Percentiles rank a stretch among this genome's conserved stretches.
Conservation (phyloP, 2,113 vertebrate species). For the Amphiprion ocellaris region DNA sequence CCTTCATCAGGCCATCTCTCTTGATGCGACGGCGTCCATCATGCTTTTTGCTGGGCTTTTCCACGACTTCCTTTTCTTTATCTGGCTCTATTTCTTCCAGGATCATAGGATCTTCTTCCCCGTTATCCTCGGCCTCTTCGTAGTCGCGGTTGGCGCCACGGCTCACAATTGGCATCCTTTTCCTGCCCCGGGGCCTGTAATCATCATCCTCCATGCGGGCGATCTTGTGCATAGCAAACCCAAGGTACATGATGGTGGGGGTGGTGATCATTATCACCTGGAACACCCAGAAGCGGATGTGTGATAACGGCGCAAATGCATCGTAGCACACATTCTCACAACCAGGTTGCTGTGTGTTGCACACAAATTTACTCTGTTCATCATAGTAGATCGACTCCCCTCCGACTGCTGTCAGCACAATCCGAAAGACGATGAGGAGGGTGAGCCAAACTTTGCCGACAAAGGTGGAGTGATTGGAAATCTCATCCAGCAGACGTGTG, state of each 20-base stretch:
- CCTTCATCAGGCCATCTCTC: conserved; percentile 91
- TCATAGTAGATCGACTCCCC: conserved; percentile 95
- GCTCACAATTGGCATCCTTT: conserved; percentile 85
- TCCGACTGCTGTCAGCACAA: conserved; percentile 91
- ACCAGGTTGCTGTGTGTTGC: conserved; percentile 92
- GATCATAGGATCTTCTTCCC: conserved; percentile 94
- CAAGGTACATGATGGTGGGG: conserved; percentile 91
- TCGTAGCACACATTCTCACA: conserved; percentile 96
- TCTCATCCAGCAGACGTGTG: conserved; percentile 92
- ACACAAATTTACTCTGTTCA: conserved; percentile 94
- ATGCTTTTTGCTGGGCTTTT: conserved; percentile 82
- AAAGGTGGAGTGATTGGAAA: conserved; percentile 94
- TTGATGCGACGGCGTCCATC: conserved; percentile 90
- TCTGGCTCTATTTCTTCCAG: conserved; percentile 89
- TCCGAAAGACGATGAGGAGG: conserved; percentile 91
- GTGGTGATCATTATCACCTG: conserved; percentile 93
- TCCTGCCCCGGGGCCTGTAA: conserved; percentile 66
- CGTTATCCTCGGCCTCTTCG: conserved; percentile 91
- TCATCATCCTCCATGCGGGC: conserved; percentile 85
- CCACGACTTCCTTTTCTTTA: conserved; percentile 70
- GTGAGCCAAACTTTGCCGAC: conserved; percentile 96
- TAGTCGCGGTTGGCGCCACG: conserved; percentile 88
- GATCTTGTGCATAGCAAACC: conserved; percentile 93
- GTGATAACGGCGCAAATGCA: conserved; percentile 90
- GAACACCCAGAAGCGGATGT: conserved; percentile 94